These are phyloP conservation scores for Panagrolaimus sp. DNA, from an alignment of 1,140 invertebrate genomes.

Conservation along the genomic window DNA sequence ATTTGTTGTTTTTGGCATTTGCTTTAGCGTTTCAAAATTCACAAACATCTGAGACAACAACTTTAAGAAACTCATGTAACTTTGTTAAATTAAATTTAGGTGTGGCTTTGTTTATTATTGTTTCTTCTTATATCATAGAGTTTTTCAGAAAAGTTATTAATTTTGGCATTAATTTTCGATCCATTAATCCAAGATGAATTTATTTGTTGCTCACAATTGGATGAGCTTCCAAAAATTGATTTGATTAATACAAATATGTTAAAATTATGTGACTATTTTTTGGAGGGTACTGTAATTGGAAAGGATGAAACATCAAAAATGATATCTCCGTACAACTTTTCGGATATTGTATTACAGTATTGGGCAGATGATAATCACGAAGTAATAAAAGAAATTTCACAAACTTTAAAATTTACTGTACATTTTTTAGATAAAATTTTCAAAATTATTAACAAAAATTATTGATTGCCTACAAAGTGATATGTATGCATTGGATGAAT, in stretches of 20 bases:
- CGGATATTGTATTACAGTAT: not conserved
- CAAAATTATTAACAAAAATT: not conserved
- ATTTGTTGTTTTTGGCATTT: not conserved
- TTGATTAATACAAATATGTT: not conserved
- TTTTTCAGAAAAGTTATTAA: not conserved
- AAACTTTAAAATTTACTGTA: no score
- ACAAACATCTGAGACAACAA: not conserved
- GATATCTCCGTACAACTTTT: not conserved
- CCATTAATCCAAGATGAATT: not conserved
- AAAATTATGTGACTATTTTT: not conserved
- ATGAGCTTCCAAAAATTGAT: not conserved
- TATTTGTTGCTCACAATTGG: not conserved
- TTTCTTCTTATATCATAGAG: no score
- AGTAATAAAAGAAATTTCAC: no score
- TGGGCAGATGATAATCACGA: not conserved
- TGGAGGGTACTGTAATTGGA: conserved; percentile 1
- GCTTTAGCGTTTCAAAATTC: not conserved
- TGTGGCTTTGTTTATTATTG: no score
- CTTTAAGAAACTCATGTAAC: not conserved
- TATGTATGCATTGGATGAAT: conserved; percentile 7
- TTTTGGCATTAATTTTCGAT: not conserved
- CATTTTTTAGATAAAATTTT: not conserved
- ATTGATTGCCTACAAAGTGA: not conserved
- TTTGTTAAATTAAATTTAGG: not conserved
- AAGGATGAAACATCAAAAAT: not conserved